Base-by-base conservation (phyloP, 2,113 vertebrate species). In the Morone chrysops region DNA sequence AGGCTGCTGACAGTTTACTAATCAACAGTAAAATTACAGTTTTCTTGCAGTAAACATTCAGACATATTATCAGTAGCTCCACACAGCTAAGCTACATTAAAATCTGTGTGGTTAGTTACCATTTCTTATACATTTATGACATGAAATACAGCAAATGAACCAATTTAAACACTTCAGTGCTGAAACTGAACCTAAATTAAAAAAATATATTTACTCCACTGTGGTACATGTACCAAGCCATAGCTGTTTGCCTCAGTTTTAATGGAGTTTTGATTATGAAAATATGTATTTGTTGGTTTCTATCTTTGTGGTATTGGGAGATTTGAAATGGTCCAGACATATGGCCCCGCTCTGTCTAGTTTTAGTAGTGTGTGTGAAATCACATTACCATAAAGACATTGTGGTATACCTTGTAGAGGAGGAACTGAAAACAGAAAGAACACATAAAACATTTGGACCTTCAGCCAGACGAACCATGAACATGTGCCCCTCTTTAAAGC, bases 391-490 rank as follows among this genome's bases (percentile, higher is more conserved):
- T 17, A 75, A 14, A 47, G 31, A 60, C 9, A 61, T 4, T 4
- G 2, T 31, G 43, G 38, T 36, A 1, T 53, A 38, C 51, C 4
- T 9, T 62, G 17, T 20, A 31, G 25, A 62, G 31, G 17, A 82
- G 57, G 48, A 78, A 78, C 50, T 43, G 22, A 86, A 62, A 36
- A 68, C 2, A n/a, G 31, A 45, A 61, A 16, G 22, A 86, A 62
- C 22, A 68, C 2, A n/a, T 36, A 45, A 61, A 16, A 25, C 7
- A 60, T 60, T 59, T 8, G n/a, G 17, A 59, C 18, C 13, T 60
- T 18, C 13, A 53, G 45, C 66, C 36, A 31, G 17, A 7, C 10
- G 16, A 13, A 68, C 18, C 51, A 48, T 13, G 68, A 68, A 43
- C 14, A 11, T 8, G 1, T 31, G 4, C 25, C 22, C 25, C 3